Evolutionary conservation across 2,888 invertebrate species (phyloP).

Genomic region (Cactoblastis cactorum): DNA sequence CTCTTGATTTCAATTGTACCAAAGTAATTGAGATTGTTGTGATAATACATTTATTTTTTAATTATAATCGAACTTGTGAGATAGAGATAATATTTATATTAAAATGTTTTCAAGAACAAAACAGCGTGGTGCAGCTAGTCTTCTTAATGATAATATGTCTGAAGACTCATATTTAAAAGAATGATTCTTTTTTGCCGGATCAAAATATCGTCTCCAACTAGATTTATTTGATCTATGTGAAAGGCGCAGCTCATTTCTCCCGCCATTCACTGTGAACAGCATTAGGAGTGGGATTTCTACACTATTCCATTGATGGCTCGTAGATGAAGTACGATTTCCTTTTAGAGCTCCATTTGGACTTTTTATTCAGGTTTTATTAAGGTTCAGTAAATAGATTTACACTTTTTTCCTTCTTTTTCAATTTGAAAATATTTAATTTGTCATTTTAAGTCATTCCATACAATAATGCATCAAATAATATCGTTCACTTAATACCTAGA

Average conservation of each 20-base stretch:
- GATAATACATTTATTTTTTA: no score
- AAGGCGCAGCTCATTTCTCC: slow-evolving; percentile 7
- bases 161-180: no score
- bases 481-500: no score
- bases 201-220: background rate
- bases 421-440: background rate
- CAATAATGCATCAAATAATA: no score
- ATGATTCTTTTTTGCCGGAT: no score
- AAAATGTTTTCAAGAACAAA: no score
- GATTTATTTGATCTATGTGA: slow-evolving; percentile 11
- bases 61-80: no score
- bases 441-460: background rate
- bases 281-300: slow-evolving; percentile 3
- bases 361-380: background rate
- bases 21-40: no score
- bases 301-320: background rate
- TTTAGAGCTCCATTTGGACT: background rate
- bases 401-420: background rate
- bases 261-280: background rate
- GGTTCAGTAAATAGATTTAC: background rate
- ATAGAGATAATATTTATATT: no score
- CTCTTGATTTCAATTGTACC: no score
- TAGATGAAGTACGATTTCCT: slow-evolving; percentile 9
- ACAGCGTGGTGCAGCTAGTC: no score
- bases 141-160: no score